Evolutionary conservation across 2,888 invertebrate species (phyloP), one percentile per base, ranked within the genome.

Genomic region (Caenorhabditis sp.): DNA sequence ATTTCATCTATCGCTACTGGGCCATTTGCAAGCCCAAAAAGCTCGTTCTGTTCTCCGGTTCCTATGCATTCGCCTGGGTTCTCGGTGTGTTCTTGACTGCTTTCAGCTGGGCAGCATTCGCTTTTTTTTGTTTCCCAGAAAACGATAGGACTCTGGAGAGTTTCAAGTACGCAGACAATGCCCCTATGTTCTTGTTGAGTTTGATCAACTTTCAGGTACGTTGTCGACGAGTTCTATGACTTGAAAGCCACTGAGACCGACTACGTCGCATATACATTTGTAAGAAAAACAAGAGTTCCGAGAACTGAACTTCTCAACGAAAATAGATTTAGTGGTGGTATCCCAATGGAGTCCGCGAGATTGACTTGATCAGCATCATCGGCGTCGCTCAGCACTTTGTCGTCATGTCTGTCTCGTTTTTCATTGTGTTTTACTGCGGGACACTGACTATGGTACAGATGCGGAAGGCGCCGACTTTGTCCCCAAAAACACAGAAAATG

Each of bases 1-100:
- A 74, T n/a, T 74, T 74, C 50, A 47, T 74, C 35, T 74, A 74
- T n/a, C 56, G 65, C 3, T 74, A 74, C 58, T 65, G 44, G 24
- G 74, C 65, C 0, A 37, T 40, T 26, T 74, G 74, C 32, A 37
- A 50, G 26, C 74, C 74, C 4, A 65, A 74, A 22, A 15, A 51
- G 0, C 56, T 74, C 6, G 11, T 28, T n/a, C 40, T 20, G 37
- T 74, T 74, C 51, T 35, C 50, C 24, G 65, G 65, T 13, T 18
- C 5, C 11, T 26, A 65, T 9, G n/a, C 56, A 1, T n/a, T 24
- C 4, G 13, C n/a, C 9, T 74, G 74, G 74, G 20, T 13, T 0
- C n/a, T 51, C 28, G 50, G 65, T 15, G 58, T 58, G 8, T 32
- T 58, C 26, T n/a, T 50, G 0, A 26, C 40, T 0, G 32, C 65